These are phyloP conservation scores for Callorhinus ursinus DNA, from an alignment of 2,113 vertebrate genomes.

Conservation along the genomic window DNA sequence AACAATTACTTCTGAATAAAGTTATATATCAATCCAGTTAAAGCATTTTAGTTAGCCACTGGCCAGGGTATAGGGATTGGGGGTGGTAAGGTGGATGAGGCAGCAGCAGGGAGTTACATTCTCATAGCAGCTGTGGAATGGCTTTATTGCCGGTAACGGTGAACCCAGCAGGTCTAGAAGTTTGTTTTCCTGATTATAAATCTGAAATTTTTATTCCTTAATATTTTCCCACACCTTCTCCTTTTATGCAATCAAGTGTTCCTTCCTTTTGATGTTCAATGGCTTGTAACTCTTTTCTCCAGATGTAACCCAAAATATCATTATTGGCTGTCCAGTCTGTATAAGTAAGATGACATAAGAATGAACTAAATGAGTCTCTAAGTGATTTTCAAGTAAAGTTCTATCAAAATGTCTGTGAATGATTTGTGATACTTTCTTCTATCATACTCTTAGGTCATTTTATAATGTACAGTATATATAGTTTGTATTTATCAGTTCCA, in stretches of 20 bases:
- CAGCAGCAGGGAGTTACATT: background rate
- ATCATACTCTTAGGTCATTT: background rate
- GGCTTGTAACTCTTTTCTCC: background rate
- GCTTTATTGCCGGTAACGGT: background rate
- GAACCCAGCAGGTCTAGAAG: background rate
- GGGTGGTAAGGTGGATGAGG: fast-evolving
- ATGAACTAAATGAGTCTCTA: background rate
- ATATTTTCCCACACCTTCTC: background rate
- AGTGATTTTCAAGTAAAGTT: conserved; percentile 11
- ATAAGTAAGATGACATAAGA: background rate
- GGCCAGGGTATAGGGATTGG: background rate
- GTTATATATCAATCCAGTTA: background rate
- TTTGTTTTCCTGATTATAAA: background rate
- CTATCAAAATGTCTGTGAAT: background rate
- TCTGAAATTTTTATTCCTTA: background rate
- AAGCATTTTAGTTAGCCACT: background rate
- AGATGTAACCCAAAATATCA: background rate
- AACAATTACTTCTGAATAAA: background rate
- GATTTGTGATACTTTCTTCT: background rate
- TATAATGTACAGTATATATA: background rate
- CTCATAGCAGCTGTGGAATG: background rate
- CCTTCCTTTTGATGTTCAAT: background rate
- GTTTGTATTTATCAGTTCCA: background rate
- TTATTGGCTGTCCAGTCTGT: background rate
- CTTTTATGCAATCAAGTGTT: background rate